Conservation (phyloP, 2,113 vertebrate species). For the Addax nasomaculatus region DNA sequence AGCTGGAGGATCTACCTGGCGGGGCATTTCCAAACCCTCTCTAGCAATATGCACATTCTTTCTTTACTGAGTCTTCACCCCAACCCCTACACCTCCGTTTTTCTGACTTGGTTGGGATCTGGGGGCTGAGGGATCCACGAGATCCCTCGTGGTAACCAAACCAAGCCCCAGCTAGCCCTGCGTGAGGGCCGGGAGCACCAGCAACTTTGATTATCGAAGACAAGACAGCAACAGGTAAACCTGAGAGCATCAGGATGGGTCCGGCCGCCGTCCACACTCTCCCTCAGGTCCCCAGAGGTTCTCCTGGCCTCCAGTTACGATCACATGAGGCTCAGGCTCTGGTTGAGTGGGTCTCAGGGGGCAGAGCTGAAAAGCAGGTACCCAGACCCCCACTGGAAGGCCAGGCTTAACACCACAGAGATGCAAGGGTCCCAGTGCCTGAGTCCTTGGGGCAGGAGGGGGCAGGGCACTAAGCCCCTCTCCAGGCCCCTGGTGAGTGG, state of each 20-base stretch:
- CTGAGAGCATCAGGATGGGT: neutral
- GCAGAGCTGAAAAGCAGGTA: neutral
- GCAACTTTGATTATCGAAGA: constrained; percentile 66
- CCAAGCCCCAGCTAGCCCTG: constrained; percentile 43
- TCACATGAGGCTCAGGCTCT: neutral
- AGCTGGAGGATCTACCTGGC: neutral
- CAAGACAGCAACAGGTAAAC: neutral
- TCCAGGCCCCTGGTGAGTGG: neutral
- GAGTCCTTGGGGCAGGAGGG: rapidly evolving
- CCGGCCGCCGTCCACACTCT: constrained; percentile 18
- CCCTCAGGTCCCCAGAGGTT: constrained; percentile 23
- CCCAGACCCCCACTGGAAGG: neutral
- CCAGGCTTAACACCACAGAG: neutral
- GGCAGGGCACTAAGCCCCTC: neutral
- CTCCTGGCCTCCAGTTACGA: constrained; percentile 36
- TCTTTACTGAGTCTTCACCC: neutral
- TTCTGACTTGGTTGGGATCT: neutral
- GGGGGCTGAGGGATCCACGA: neutral
- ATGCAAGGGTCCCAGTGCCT: neutral
- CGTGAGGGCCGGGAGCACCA: constrained; percentile 73
- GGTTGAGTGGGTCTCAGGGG: neutral
- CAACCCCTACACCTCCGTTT: neutral
- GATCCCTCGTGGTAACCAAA: neutral
- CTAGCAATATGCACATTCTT: neutral
- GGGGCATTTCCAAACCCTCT: neutral